A percentile compares a stretch with the other conserved stretches of the same genome.
Evolutionary conservation across 2,888 invertebrate genomes (phyloP).

Genomic region (Amphipyra berbera): DNA sequence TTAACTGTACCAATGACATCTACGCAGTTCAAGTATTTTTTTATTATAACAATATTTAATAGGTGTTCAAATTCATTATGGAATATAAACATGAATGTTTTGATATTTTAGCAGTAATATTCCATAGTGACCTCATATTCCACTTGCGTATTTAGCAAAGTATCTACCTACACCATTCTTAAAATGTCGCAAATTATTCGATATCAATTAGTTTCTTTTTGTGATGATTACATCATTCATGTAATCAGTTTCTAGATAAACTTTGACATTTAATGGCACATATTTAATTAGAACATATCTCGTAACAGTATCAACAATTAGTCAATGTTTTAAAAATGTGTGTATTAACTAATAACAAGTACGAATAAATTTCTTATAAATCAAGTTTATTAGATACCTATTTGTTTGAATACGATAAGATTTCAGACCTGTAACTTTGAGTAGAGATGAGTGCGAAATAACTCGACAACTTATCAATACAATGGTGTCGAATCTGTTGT

Average conservation of each 20-base stretch:
- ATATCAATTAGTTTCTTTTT: conserved; percentile 17
- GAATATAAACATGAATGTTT: no score
- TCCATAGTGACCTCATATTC: no score
- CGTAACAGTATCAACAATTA: conserved; percentile 13
- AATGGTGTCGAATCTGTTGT: no score
- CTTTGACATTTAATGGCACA: conserved; percentile 20
- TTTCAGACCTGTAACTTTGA: neutral
- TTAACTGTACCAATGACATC: no score
- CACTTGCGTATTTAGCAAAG: no score
- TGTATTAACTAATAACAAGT: neutral
- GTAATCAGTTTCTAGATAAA: conserved; percentile 36
- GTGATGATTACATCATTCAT: conserved; percentile 33
- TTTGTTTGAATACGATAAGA: neutral
- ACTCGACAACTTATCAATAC: no score
- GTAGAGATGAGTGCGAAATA: neutral
- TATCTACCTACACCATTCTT: no score
- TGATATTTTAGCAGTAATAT: no score
- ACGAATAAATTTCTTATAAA: conserved; percentile 1
- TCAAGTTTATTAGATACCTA: neutral
- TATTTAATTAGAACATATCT: conserved; percentile 42
- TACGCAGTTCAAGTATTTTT: no score
- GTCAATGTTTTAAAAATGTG: neutral
- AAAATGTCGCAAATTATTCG: no score
- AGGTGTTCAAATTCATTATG: no score
- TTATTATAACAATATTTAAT: no score